These are phyloP conservation scores for Xenopus laevis DNA, from an alignment of 2,113 vertebrate species.

Conservation along the genomic window DNA sequence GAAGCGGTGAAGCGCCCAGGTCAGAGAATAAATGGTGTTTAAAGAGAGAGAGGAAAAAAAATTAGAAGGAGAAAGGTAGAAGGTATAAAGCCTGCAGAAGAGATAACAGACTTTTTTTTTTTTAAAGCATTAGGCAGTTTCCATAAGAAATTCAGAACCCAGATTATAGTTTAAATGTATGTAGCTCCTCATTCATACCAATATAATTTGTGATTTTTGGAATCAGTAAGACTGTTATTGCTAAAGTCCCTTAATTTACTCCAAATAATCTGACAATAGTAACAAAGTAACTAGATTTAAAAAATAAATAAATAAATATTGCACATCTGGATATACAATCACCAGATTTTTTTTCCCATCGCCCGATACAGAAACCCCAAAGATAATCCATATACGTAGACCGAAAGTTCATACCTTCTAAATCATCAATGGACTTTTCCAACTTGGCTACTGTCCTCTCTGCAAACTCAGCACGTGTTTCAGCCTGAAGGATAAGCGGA, in stretches of 20 bases:
- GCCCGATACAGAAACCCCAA: too few species aligned
- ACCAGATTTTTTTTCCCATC: too few species aligned
- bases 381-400: not conserved
- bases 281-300: too few species aligned
- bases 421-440: slow-evolving; percentile 97
- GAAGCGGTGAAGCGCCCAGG: slow-evolving; percentile 50
- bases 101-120: not conserved
- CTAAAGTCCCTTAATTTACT: too few species aligned
- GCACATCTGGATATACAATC: too few species aligned
- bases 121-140: too few species aligned
- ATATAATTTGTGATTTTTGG: too few species aligned
- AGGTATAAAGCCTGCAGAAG: not conserved
- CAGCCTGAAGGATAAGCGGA: slow-evolving; percentile 70
- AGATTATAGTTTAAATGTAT: too few species aligned
- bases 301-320: too few species aligned
- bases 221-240: too few species aligned
- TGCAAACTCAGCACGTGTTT: slow-evolving; percentile 97
- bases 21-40: slow-evolving; percentile 55
- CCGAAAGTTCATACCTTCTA: slow-evolving; percentile 84
- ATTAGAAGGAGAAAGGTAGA: slow-evolving; percentile 21
- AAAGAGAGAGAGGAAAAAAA: slow-evolving; percentile 51
- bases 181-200: too few species aligned
- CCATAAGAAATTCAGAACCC: not conserved
- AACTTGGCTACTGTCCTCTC: slow-evolving; percentile 98
- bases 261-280: too few species aligned